Evolutionary conservation across 2,113 vertebrate species (phyloP), one percentile per base, ranked within the genome.

Genomic region (Brienomyrus longianalis): DNA sequence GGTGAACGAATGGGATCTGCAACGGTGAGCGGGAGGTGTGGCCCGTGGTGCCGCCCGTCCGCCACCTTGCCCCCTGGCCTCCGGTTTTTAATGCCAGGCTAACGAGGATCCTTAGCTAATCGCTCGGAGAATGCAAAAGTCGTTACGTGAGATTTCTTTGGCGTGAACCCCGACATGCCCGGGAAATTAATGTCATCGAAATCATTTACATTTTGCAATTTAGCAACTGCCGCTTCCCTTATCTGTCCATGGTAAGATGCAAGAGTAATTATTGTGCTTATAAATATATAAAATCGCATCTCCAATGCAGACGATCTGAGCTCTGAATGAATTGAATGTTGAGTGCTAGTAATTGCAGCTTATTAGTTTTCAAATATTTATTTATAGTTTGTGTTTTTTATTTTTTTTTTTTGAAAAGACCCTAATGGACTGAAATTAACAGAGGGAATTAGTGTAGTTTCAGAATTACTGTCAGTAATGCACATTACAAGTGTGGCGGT

Each of bases 1-100:
- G 88, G 84, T 62, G 88, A 89, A 88, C 80, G 89, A 88, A 89
- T 90, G 87, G 19, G 35, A 88, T 45, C 88, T 23, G 88, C 88
- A 89, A 88, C 50, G 54, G 88, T 85, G 89, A 92, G 90, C 90
- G 52, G 23, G 83, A 13, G 43, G 51, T 21, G 51, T 6, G 70
- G 31, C 70, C 80, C 19, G 21, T 2, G 9, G 83, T 48, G 2
- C 21, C 83, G 21, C 83, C 45, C 83, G 43, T 84, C 54, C 39
- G 3, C 87, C 43, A 2, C 54, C 86, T 54, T 52, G 23, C 54
- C 56, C 86, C 56, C 8, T 54, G 13, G 52, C 86, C 35, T 47
- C 56, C 3, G 39, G 87, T 62, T 88, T 47, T 13, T 88, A 88
- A 62, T 59, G 19, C 19, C 52, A 45, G 21, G 77, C 77, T 59